Conservation (phyloP, 2,888 invertebrate genomes). For the Epistrophella euchroma region DNA sequence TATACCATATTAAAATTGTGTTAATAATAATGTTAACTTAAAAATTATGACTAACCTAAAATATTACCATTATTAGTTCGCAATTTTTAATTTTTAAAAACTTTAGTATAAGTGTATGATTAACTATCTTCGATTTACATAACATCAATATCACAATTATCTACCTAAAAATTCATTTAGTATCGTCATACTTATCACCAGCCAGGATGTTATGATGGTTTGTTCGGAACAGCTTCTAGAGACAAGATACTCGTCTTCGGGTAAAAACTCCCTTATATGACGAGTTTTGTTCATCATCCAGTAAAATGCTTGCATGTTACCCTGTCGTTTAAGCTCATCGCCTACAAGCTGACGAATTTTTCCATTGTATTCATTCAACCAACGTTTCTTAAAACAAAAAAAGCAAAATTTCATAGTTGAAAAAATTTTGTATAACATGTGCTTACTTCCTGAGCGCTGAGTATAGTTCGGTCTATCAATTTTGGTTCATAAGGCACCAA, state of each 20-base stretch:
- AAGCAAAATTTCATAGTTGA: conserved; percentile 5
- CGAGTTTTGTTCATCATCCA: conserved; percentile 94
- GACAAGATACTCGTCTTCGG: conserved; percentile 82
- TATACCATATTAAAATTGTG: neutral
- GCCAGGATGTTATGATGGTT: neutral
- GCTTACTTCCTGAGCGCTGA: conserved; percentile 91
- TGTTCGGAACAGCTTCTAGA: conserved; percentile 25
- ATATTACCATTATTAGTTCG: too few relatives aligned
- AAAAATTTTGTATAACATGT: neutral
- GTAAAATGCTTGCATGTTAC: conserved; percentile 89
- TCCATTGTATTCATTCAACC: conserved; percentile 92
- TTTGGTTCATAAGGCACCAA: conserved; percentile 95
- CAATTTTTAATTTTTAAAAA: too few relatives aligned
- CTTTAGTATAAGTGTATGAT: too few relatives aligned
- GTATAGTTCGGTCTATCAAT: conserved; percentile 90
- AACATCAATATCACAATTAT: conserved; percentile 45
- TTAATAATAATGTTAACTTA: neutral
- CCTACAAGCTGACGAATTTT: conserved; percentile 90
- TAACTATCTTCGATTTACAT: neutral
- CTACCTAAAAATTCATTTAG: conserved; percentile 4
- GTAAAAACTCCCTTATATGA: conserved; percentile 86
- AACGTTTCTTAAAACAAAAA: conserved; percentile 86
- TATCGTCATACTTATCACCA: conserved; percentile 9
- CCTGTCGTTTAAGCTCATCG: conserved; percentile 88
- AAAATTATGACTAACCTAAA: too few relatives aligned